phyloP scores from a whole-genome alignment of 92 coral and sea anemone species.

The Phymanthus crucifer region DNA sequence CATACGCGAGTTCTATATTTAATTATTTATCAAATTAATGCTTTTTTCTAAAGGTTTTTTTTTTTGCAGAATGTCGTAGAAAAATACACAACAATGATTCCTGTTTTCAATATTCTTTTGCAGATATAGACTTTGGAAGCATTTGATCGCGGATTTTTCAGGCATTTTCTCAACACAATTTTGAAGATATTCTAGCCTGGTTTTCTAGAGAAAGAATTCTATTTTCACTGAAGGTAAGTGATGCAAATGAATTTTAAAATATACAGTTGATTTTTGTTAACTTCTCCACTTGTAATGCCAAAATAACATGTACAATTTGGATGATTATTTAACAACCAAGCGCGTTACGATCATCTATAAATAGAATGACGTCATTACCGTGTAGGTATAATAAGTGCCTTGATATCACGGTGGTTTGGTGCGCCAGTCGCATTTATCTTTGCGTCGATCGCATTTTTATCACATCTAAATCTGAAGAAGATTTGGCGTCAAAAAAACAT shows the following conservation, averaged over 20 bases:
- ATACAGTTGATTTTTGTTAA: not conserved
- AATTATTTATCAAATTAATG: not conserved
- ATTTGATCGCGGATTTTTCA: too few species aligned
- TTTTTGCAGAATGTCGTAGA: too few species aligned
- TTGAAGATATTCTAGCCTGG: too few species aligned
- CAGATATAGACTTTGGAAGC: not conserved
- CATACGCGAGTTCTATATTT: not conserved
- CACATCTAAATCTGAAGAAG: not conserved
- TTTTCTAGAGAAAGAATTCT: too few species aligned
- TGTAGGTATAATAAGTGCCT: too few species aligned
- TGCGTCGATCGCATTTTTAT: not conserved
- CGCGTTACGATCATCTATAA: not conserved
- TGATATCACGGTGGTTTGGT: not conserved
- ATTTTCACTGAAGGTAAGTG: too few species aligned
- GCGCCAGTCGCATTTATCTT: not conserved
- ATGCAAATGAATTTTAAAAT: not conserved
- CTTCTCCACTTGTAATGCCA: not conserved
- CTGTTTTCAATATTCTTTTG: not conserved
- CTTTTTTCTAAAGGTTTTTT: not conserved
- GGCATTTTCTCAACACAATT: too few species aligned
- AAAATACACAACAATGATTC: not conserved
- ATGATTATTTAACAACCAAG: not conserved
- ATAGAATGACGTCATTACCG: not conserved
- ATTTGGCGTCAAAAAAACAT: not conserved
- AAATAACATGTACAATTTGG: not conserved